Evolutionary conservation across 2,888 invertebrate genomes (phyloP).

Genomic region (Galeruca laticollis): DNA sequence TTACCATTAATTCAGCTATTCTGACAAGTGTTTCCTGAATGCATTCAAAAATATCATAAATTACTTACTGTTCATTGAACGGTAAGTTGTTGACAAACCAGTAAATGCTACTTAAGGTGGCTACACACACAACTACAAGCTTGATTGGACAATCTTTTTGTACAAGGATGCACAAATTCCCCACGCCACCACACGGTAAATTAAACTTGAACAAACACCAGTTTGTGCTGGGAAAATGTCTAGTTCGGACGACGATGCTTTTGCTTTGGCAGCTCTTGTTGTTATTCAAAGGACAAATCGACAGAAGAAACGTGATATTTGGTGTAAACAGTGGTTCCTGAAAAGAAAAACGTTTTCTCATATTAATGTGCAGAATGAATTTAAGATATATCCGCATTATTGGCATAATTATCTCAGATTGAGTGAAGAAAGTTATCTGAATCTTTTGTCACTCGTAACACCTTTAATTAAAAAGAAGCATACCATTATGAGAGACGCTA

Average conservation of each 20-base stretch:
- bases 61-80: too few relatives aligned
- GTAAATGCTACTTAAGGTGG: neutral
- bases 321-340: too few relatives aligned
- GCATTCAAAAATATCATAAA: too few relatives aligned
- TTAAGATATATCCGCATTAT: too few relatives aligned
- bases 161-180: neutral
- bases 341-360: slow-evolving; percentile 28
- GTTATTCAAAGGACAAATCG: neutral
- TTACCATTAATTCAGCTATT: too few relatives aligned
- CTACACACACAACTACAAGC: neutral
- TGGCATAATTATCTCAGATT: slow-evolving; percentile 50
- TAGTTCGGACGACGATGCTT: slow-evolving; percentile 5
- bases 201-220: neutral
- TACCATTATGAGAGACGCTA: slow-evolving; percentile 1
- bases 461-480: slow-evolving; percentile 45
- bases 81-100: too few relatives aligned
- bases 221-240: too few relatives aligned
- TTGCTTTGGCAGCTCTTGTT: neutral
- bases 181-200: neutral
- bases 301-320: slow-evolving; percentile 7
- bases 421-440: slow-evolving; percentile 46
- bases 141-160: slow-evolving; percentile 1
- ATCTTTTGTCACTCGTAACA: too few relatives aligned
- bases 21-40: too few relatives aligned
- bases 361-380: slow-evolving; percentile 37